Evolutionary conservation across 2,888 invertebrate genomes (phyloP).

Genomic region (Drosophila vallismaia): DNA sequence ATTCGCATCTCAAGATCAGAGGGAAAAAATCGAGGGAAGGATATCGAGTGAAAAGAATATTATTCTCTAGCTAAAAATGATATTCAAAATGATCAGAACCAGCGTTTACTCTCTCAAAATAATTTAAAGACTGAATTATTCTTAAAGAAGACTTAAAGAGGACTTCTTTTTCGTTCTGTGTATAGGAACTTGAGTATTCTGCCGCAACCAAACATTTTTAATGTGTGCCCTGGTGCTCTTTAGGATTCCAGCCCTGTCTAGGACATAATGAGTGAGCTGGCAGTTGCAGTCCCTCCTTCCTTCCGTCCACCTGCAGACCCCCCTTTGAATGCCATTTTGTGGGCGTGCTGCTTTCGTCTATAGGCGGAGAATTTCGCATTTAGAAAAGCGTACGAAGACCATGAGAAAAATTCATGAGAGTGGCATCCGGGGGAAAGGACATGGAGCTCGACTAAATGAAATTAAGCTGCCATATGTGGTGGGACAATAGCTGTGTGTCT

Average conservation of each 20-base stretch:
- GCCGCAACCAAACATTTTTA: slow-evolving; percentile 40
- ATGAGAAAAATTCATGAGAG: slow-evolving; percentile 43
- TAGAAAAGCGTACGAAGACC: slow-evolving; percentile 40
- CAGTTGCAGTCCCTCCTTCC: slow-evolving; percentile 25
- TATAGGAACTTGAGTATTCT: slow-evolving; percentile 4
- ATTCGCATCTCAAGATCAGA: slow-evolving; percentile 20
- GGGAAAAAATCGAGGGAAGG: neutral
- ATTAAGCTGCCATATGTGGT: slow-evolving; percentile 44
- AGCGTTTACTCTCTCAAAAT: neutral
- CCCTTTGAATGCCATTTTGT: slow-evolving; percentile 37
- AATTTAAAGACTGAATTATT: neutral
- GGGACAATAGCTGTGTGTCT: slow-evolving; percentile 7
- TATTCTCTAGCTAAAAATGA: neutral
- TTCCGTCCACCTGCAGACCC: neutral
- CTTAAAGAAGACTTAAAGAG: neutral
- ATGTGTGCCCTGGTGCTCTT: slow-evolving; percentile 38
- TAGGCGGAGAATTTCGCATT: slow-evolving; percentile 36
- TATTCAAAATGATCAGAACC: neutral
- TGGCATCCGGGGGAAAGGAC: slow-evolving; percentile 9
- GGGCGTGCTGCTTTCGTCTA: slow-evolving; percentile 29
- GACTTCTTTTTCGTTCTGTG: slow-evolving; percentile 8
- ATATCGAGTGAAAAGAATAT: neutral
- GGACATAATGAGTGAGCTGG: slow-evolving; percentile 47
- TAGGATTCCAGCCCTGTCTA: slow-evolving; percentile 43
- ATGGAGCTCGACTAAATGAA: slow-evolving; percentile 34